Base-by-base conservation (phyloP, 2,888 invertebrate genomes). In the Perizoma flavofasciatum region DNA sequence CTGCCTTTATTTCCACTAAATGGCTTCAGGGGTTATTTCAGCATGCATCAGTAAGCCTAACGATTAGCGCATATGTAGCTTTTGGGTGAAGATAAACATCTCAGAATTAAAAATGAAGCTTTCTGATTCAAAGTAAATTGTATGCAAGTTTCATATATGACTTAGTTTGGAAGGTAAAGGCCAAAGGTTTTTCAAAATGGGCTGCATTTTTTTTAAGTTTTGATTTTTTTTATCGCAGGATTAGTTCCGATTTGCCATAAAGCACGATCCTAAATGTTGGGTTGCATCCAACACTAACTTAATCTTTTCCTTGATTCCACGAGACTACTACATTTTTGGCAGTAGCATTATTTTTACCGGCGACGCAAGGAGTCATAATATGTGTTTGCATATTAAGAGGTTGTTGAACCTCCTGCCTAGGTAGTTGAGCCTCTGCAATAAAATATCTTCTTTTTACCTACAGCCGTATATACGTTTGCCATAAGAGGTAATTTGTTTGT, bases 231-330 rank as follows among this genome's bases (percentile, higher is more conserved):
- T 9, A 3, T 40, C 9, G 9, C 40, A 40, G 10, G 10, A 10
- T 10, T 41, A 41, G 41, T 41, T 41, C 10, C 41, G 41, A 41
- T 10, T 6, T n/a, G n/a, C n/a, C n/a, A 39, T 32, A 39, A 39
- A 47, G 49, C 48, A 47, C 45, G 22, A 35, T 56, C 37, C 45
- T 22, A 61, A 56, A 60, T 52, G 8, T 58, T 62, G 61, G 63
- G 55, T 41, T 49, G 53, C 56, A 56, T 61, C 61, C 61, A 56
- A 56, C 44, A 40, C 49, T 61, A 53, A 59, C 50, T 46, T 40
- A 45, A 61, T 56, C 47, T 43, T 37, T 32, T 49, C 45, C 52
- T 48, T 49, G 22, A 48, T 49, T 39, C 34, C 22, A n/a, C 10
- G 47, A 8, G 11, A 47, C 47, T 55, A 49, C 34, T 43, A 43